A percentile compares a stretch with the other conserved stretches of the same genome.
phyloP scores from a whole-genome alignment of 2,113 vertebrate species.

The Thermophis baileyi region DNA sequence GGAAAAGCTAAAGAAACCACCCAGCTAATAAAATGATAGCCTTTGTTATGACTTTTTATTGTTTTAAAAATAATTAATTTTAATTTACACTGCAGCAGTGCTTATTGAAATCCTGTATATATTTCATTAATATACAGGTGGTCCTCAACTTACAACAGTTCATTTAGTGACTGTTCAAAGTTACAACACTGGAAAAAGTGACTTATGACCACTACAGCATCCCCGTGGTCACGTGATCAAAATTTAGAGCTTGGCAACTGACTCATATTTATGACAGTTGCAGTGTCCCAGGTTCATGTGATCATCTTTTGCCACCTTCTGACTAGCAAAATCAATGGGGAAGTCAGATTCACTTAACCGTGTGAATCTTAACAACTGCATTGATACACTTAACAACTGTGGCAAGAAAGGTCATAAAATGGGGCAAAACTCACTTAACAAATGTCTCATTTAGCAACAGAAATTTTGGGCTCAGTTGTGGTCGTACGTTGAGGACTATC shows the following conservation, averaged over 20 bases:
- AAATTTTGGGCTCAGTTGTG: background rate
- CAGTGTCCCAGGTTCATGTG: background rate
- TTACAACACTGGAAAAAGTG: background rate
- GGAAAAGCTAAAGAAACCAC: background rate
- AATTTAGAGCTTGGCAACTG: background rate
- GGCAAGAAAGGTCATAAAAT: background rate
- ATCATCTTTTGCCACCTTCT: background rate
- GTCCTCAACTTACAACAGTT: background rate
- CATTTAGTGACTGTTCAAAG: background rate
- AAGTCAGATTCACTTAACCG: background rate
- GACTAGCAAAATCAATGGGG: background rate
- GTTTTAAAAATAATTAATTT: background rate
- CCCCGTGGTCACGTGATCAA: background rate
- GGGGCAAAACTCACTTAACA: background rate
- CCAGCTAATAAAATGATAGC: background rate
- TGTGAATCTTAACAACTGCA: background rate
- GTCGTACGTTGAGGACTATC: background rate
- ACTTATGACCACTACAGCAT: background rate
- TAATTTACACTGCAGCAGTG: background rate
- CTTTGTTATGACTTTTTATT: background rate
- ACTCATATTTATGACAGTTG: background rate
- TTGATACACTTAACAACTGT: background rate
- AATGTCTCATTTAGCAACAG: background rate
- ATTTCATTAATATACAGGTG: background rate
- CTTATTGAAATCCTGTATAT: background rate